Percentiles rank a stretch among this genome's conserved stretches.
Conservation (phyloP, 2,888 invertebrate genomes). For the Cephus rjabovi region DNA sequence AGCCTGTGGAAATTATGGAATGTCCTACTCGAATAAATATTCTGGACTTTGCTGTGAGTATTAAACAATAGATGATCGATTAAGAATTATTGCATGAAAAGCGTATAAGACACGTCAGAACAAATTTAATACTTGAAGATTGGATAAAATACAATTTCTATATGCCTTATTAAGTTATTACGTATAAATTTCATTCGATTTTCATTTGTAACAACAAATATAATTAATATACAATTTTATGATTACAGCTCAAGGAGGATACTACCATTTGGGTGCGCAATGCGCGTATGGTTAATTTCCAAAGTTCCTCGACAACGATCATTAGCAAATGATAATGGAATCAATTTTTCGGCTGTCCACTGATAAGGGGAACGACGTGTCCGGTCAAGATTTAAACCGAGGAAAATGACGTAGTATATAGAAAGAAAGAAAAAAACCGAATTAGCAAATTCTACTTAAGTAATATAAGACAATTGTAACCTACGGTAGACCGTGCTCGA, state of each 20-base stretch:
- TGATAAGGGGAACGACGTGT: no score
- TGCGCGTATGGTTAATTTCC: conserved; percentile 48
- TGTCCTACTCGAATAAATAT: conserved; percentile 78
- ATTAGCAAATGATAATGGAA: neutral
- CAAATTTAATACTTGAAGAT: no score
- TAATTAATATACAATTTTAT: no score
- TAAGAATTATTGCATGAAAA: neutral
- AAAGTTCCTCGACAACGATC: conserved; percentile 12
- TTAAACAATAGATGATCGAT: neutral
- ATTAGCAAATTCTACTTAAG: neutral
- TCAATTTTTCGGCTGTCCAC: no score
- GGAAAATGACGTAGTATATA: neutral
- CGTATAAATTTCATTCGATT: no score
- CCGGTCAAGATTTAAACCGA: neutral
- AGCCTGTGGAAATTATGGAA: conserved; percentile 77
- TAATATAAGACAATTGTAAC: no score
- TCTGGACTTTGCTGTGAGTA: conserved; percentile 82
- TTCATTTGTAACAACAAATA: no score
- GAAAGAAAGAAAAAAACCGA: neutral
- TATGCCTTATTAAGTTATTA: no score
- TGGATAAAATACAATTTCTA: no score
- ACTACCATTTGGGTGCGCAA: conserved; percentile 51
- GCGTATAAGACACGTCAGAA: neutral
- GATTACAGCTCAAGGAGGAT: conserved; percentile 46
- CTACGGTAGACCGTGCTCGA: no score